phyloP scores from a whole-genome alignment of 64 coral and sea anemone genomes.

The Dendronephthya gigantea region DNA sequence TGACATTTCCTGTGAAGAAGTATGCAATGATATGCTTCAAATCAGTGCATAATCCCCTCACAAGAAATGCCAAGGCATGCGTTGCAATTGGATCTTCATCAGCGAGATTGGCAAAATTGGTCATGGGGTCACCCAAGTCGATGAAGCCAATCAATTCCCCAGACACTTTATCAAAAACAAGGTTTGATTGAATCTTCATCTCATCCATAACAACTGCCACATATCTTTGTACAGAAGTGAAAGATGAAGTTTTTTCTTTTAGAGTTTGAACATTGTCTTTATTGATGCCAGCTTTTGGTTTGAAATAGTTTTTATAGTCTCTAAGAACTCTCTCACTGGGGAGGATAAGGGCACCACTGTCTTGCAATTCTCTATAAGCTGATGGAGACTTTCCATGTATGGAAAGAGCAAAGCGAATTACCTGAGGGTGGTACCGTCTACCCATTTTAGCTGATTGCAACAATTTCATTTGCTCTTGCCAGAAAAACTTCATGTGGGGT shows the following conservation, averaged over 20 bases:
- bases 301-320: constrained; percentile 15
- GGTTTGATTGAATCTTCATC: constrained; percentile 5
- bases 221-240: constrained; percentile 5
- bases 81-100: constrained; percentile 8
- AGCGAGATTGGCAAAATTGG: neutral
- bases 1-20: constrained; percentile 19
- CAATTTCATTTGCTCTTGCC: constrained; percentile 16
- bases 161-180: neutral
- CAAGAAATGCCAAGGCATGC: constrained; percentile 7
- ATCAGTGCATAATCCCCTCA: constrained; percentile 19
- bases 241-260: neutral
- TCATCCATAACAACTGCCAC: constrained; percentile 9
- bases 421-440: neutral
- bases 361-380: neutral
- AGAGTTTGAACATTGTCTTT: neutral
- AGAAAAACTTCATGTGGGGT: constrained; percentile 12
- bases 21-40: constrained; percentile 13
- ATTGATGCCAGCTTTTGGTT: constrained; percentile 3
- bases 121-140: neutral
- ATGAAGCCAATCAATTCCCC: neutral
- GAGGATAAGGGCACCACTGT: constrained; percentile 2
- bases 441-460: constrained; percentile 11
- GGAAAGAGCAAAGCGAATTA: neutral
- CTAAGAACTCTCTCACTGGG: constrained; percentile 1
- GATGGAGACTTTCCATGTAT: neutral